A percentile compares a stretch with the other conserved stretches of the same genome.
These are phyloP conservation scores for Scatophagus argus DNA, from an alignment of 2,113 vertebrate genomes.

Conservation along the genomic window DNA sequence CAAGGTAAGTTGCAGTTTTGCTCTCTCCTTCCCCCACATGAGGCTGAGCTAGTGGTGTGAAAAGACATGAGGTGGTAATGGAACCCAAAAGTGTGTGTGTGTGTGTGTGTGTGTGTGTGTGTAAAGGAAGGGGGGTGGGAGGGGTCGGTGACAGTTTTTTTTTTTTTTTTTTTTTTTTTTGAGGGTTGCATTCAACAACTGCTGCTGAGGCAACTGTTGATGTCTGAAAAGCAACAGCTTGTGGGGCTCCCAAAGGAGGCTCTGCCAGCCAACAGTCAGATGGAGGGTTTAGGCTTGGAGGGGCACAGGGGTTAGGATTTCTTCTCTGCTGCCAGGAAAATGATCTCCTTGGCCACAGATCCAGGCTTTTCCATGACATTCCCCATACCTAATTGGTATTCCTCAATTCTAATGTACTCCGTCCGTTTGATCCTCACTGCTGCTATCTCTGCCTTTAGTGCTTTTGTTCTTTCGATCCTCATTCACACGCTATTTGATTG, in stretches of 20 bases:
- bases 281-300: slow-evolving; percentile 75
- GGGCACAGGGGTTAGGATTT: slow-evolving; percentile 78
- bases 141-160: slow-evolving; percentile 32
- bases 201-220: slow-evolving; percentile 82
- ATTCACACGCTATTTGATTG: slow-evolving; percentile 10
- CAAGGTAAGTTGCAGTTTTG: background rate
- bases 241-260: slow-evolving; percentile 73
- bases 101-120: slow-evolving; percentile 30
- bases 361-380: slow-evolving; percentile 68
- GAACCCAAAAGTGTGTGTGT: slow-evolving; percentile 52
- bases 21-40: background rate
- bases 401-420: slow-evolving; percentile 58
- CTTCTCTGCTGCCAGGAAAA: slow-evolving; percentile 67
- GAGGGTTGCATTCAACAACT: slow-evolving; percentile 71
- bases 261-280: slow-evolving; percentile 77
- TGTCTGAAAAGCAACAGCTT: slow-evolving; percentile 81
- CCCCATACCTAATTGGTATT: slow-evolving; percentile 71
- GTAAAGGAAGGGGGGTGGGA: background rate
- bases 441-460: slow-evolving; percentile 22
- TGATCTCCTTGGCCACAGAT: slow-evolving; percentile 75
- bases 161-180: slow-evolving; percentile 45
- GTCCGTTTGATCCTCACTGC: slow-evolving; percentile 45
- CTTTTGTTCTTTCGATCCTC: slow-evolving; percentile 9
- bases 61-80: slow-evolving; percentile 68
- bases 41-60: slow-evolving; percentile 37